A percentile compares a stretch with the other conserved stretches of the same genome.
These are phyloP conservation scores for Zhuqinia jingwanae DNA, from an alignment of 2,888 invertebrate species.

Conservation along the genomic window DNA sequence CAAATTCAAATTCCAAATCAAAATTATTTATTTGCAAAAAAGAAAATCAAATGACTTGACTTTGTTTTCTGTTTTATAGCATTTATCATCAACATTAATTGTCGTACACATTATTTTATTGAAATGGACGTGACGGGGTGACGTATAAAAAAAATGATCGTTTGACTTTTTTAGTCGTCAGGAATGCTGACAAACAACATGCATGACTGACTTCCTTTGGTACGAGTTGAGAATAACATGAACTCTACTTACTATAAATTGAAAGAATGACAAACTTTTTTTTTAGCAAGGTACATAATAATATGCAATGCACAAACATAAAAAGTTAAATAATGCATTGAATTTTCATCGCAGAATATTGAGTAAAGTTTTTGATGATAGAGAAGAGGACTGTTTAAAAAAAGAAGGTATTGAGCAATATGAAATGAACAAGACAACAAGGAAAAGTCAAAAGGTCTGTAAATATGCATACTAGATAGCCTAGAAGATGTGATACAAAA, in stretches of 20 bases:
- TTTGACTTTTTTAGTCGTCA: neutral
- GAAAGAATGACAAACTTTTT: too few species aligned
- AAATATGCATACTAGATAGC: too few species aligned
- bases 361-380: neutral
- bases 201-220: slow-evolving; percentile 43
- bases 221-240: too few species aligned
- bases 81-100: neutral
- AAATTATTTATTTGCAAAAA: neutral
- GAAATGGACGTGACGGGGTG: slow-evolving; percentile 19
- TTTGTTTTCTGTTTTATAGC: too few species aligned
- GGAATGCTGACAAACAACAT: slow-evolving; percentile 53
- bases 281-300: too few species aligned
- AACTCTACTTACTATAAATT: too few species aligned
- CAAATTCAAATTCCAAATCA: neutral
- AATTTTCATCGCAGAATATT: too few species aligned
- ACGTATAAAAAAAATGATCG: neutral
- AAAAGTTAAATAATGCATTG: too few species aligned
- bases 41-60: neutral
- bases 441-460: slow-evolving; percentile 27
- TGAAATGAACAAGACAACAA: neutral
- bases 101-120: neutral
- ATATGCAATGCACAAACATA: too few species aligned
- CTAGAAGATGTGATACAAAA: too few species aligned
- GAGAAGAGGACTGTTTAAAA: neutral
- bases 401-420: neutral